Evolutionary conservation across 2,888 invertebrate genomes (phyloP), one percentile per base, ranked within the genome.

Genomic region (Bugula neritina): DNA sequence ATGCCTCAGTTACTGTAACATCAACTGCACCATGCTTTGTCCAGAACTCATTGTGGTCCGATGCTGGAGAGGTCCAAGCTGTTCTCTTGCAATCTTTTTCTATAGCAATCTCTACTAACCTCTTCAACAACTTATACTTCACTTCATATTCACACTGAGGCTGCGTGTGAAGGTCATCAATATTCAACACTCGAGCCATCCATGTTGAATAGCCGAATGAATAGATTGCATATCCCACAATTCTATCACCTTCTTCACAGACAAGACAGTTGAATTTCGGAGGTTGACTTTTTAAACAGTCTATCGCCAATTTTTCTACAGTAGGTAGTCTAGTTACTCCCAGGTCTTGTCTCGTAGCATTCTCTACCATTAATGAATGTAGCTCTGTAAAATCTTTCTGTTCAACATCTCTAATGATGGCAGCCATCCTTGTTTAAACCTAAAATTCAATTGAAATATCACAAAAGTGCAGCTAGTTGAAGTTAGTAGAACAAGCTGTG

Each of bases 211-310:
- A 63, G 31, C 25, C 27, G 27, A 31, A 27, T 5, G 13, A 13
- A 31, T 63, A 63, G 63, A 34, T 63, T 13, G 29, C 27, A n/a
- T 63, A 63, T 13, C 63, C 63, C 2, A 63, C 31, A 10, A 63
- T 10, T n/a, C 31, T 5, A 29, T 31, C 31, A 2, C 27, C n/a
- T 3, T 13, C 21, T 31, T 25, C 31, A 31, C 63, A 63, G 34
- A 63, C 34, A 29, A 63, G 31, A 31, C 63, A 63, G 63, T 63
- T 25, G 63, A 63, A 63, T n/a, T 63, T 63, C 10, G 63, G 63
- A 25, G 63, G 63, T 10, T 25, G 13, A 29, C 31, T 13, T 10
- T 63, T 2, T 10, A 63, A 31, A n/a, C 63, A 63, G 27, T 63
- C 63, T 2, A 13, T 3, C 2, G 31, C 5, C n/a, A 63, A 31